Evolutionary conservation across 2,797 vertebrate genomes (phyloP).

Genomic region (Dermochelys coriacea): DNA sequence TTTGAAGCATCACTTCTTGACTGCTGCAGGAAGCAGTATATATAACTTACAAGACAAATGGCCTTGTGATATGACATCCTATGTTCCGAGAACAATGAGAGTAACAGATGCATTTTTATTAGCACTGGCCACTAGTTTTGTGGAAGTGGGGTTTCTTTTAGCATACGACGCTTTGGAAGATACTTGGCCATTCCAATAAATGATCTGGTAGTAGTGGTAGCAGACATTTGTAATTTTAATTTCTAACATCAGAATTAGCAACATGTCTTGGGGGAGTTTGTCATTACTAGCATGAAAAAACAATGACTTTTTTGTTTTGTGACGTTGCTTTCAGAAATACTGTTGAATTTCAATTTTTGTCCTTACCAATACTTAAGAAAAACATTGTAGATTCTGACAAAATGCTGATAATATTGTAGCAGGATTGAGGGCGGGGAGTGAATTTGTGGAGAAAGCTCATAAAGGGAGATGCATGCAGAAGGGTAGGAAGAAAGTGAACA

Average conservation of each 20-base stretch:
- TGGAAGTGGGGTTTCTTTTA: not conserved
- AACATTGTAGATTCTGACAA: not conserved
- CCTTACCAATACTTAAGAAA: not conserved
- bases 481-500: not conserved
- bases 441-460: not conserved
- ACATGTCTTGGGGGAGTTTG: not conserved
- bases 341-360: not conserved
- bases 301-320: not conserved
- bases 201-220: not conserved
- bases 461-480: not conserved
- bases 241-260: not conserved
- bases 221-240: not conserved
- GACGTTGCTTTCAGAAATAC: not conserved
- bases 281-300: not conserved
- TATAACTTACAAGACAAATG: rapidly evolving
- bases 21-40: not conserved
- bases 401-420: not conserved
- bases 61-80: rapidly evolving
- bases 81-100: not conserved
- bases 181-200: not conserved
- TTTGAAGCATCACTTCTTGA: rapidly evolving
- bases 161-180: not conserved
- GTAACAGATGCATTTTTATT: not conserved
- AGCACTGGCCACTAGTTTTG: not conserved
- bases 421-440: not conserved